These are phyloP conservation scores for Aricia agestis DNA, from an alignment of 1,140 invertebrate genomes.

Conservation along the genomic window DNA sequence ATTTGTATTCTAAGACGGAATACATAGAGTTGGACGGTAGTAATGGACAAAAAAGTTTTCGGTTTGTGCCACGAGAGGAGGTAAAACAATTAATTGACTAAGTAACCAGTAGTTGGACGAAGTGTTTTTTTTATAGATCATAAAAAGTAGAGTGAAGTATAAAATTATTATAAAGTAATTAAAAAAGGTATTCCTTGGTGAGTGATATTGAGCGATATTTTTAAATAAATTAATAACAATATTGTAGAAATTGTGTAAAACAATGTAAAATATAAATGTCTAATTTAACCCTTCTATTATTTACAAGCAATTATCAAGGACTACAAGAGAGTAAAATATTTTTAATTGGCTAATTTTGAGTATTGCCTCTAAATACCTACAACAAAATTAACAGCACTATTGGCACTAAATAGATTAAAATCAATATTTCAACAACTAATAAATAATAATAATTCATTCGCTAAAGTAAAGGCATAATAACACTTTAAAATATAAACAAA, in stretches of 20 bases:
- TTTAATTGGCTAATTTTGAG: no score
- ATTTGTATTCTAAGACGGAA: constrained; percentile 17
- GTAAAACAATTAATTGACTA: constrained; percentile 20
- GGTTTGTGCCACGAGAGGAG: constrained; percentile 1
- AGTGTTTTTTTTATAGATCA: not conserved
- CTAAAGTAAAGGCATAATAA: not conserved
- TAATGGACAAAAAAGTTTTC: constrained; percentile 18
- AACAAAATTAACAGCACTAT: not conserved
- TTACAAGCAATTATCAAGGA: not conserved
- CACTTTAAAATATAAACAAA: not conserved
- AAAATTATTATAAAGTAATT: not conserved
- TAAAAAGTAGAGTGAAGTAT: not conserved
- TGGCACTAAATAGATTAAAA: not conserved
- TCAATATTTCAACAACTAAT: not conserved
- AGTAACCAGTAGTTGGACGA: not conserved
- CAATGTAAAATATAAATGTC: not conserved
- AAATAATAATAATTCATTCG: not conserved
- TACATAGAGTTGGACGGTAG: constrained; percentile 20
- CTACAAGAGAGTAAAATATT: not conserved
- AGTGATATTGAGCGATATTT: not conserved
- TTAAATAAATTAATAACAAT: not conserved
- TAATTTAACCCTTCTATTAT: not conserved
- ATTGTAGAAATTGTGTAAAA: not conserved
- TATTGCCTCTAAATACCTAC: not conserved
- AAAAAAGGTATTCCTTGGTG: not conserved